A percentile compares a stretch with the other conserved stretches of the same genome.
These are phyloP conservation scores for Furcifer pardalis DNA, from an alignment of 2,797 vertebrate genomes.

Conservation along the genomic window DNA sequence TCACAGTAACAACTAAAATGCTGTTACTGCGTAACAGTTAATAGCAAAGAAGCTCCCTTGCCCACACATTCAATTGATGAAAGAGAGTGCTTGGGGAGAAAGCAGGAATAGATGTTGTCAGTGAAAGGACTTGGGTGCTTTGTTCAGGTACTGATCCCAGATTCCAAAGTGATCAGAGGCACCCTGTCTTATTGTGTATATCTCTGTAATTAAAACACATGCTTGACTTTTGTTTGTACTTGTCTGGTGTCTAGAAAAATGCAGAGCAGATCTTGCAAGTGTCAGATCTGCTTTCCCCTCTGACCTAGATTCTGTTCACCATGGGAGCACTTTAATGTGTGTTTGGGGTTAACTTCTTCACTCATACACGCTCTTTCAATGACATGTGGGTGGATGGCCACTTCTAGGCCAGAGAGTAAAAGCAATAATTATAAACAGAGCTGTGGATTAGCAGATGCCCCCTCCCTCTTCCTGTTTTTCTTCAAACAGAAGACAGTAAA, in stretches of 20 bases:
- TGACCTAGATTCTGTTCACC: not conserved
- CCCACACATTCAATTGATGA: not conserved
- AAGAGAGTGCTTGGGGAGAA: not conserved
- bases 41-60: not conserved
- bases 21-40: not conserved
- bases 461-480: slow-evolving; percentile 35
- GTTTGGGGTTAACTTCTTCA: not conserved
- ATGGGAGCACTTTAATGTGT: not conserved
- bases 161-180: not conserved
- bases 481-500: not conserved
- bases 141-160: not conserved
- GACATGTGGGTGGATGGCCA: not conserved
- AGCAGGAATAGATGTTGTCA: not conserved
- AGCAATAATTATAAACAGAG: slow-evolving; percentile 13
- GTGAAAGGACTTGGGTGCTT: not conserved
- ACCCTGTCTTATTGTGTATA: not conserved
- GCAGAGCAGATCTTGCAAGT: not conserved
- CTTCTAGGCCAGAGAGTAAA: slow-evolving; percentile 6
- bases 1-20: not conserved
- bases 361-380: not conserved
- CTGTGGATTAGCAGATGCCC: not conserved
- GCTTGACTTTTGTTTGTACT: not conserved
- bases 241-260: not conserved
- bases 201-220: not conserved
- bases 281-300: not conserved